Evolutionary conservation across 2,113 vertebrate species (phyloP), one percentile per base, ranked within the genome.

Genomic region (Phyllostomus discolor): DNA sequence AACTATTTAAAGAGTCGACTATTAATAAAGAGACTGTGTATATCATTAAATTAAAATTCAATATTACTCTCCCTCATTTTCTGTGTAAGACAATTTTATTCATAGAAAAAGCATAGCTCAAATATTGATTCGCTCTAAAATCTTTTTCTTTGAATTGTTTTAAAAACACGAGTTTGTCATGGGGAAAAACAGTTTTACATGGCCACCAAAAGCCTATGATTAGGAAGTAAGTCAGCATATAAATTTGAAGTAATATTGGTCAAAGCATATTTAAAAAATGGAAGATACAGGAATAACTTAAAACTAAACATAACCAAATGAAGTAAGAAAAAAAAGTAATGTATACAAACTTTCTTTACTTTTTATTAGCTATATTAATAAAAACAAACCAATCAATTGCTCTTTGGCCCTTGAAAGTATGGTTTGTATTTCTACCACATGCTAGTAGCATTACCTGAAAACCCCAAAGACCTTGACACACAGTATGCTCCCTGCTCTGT

Each of bases 131-230:
- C 85, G 59, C 12, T 82, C 38, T 70, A 76, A 90, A 84, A 67
- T 90, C 19, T 14, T 80, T 96, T 70, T 90, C 7, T 78, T 73
- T 76, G 8, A 79, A 62, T 54, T 73, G 41, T 50, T 93, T 94
- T 80, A 57, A 88, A 92, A 96, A 90, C 20, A 33, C 12, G 80
- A 88, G 48, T 89, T 84, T 67, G 70, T 76, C 54, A 76, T 38
- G 24, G 43, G 28, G 28, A 88, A 93, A 95, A 94, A 50, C 38
- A 86, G 46, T 85, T 96, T 85, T 62, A 97, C 95, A 96, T 82
- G 82, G 41, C 48, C 10, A 94, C 59, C 12, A 14, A 64, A 78
- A 82, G 41, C 26, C 64, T 88, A 2, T 50, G 73, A 93, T 94
- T 97, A 90, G 82, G 69, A 94, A 90, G 10, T 89, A 67, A 95